These are phyloP conservation scores for Geococcyx californianus DNA, from an alignment of 2,113 vertebrate genomes.

Conservation along the genomic window DNA sequence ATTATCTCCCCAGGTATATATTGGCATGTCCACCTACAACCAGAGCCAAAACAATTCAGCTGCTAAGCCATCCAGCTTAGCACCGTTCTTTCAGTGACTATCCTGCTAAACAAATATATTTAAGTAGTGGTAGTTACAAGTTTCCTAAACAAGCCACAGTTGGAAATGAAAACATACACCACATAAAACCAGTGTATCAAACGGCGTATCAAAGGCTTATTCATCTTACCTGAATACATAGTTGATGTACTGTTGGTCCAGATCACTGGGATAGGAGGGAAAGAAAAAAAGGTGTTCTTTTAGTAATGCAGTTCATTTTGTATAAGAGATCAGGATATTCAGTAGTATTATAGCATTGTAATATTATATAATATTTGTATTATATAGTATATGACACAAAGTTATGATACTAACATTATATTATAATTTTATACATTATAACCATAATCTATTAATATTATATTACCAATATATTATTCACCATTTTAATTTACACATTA, in stretches of 20 bases:
- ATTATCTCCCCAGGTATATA: conserved; percentile 3
- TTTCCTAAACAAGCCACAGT: not conserved
- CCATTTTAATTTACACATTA: not conserved
- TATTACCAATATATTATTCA: not conserved
- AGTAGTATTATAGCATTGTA: not conserved
- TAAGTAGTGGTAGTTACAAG: not conserved
- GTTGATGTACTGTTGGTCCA: conserved; percentile 94
- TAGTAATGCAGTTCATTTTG: not conserved
- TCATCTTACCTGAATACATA: conserved; percentile 92
- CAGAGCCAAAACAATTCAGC: not conserved
- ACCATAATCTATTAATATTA: not conserved
- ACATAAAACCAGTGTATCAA: not conserved
- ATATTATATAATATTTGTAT: not conserved
- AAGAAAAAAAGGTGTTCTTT: not conserved
- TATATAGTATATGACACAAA: not conserved
- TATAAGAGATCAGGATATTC: not conserved
- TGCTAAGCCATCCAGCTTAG: not conserved
- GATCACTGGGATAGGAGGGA: conserved; percentile 76
- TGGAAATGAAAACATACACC: not conserved
- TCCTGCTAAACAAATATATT: not conserved
- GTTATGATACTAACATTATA: not conserved
- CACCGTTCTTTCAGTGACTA: not conserved
- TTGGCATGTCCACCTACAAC: not conserved
- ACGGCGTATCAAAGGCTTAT: not conserved
- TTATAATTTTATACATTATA: not conserved